A percentile compares a stretch with the other conserved stretches of the same genome.
These are phyloP conservation scores for Poecile atricapillus DNA, from an alignment of 2,113 vertebrate species.

Conservation along the genomic window DNA sequence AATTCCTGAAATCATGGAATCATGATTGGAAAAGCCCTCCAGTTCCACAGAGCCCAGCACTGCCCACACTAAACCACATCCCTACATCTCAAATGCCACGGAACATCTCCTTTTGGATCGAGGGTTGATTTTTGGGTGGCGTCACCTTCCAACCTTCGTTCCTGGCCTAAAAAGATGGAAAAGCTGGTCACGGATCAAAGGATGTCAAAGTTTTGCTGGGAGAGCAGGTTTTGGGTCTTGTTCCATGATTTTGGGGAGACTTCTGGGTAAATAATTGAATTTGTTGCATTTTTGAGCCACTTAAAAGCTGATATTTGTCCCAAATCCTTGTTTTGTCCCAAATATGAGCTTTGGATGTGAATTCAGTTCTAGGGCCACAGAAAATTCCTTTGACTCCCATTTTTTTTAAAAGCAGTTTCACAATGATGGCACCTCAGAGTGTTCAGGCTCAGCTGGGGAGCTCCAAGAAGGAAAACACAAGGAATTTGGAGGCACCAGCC, in stretches of 20 bases:
- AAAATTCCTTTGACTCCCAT: background rate
- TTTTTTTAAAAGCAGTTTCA: background rate
- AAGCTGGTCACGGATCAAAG: background rate
- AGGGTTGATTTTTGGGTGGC: background rate
- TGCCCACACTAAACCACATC: background rate
- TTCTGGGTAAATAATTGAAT: background rate
- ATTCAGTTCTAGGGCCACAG: rapidly evolving
- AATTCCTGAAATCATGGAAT: background rate
- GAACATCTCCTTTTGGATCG: background rate
- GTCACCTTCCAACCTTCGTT: rapidly evolving
- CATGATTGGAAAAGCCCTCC: background rate
- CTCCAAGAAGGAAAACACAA: background rate
- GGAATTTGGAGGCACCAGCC: background rate
- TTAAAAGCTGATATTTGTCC: background rate
- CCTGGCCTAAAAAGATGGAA: background rate
- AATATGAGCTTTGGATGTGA: rapidly evolving
- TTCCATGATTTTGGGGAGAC: background rate
- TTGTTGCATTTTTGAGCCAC: background rate
- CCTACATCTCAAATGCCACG: rapidly evolving
- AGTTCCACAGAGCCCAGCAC: background rate
- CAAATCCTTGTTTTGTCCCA: background rate
- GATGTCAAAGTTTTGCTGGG: background rate
- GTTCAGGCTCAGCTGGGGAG: background rate
- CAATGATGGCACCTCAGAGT: background rate
- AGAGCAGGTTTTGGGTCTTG: background rate